Base-by-base conservation (phyloP, 2,888 invertebrate species). In the Arrhopalites spinosus region DNA sequence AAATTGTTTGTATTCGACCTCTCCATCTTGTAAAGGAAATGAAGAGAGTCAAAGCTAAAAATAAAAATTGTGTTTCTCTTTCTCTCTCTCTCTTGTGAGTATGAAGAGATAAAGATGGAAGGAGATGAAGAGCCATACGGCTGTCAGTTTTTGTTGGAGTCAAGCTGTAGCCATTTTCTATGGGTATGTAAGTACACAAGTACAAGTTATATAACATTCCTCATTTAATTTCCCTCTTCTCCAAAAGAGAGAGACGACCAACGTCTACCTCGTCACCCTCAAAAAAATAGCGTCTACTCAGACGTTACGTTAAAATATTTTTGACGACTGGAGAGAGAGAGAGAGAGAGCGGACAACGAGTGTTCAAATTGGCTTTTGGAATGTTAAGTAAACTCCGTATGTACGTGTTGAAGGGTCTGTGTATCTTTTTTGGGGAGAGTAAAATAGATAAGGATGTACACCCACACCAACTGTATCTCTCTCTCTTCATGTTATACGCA, bases 281-380 rank as follows among this genome's bases (percentile, higher is more conserved):
- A n/a, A n/a, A n/a, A n/a, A n/a, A n/a, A n/a, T n/a, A n/a, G n/a
- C n/a, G n/a, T n/a, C n/a, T n/a, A n/a, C n/a, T n/a, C n/a, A n/a
- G n/a, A n/a, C n/a, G n/a, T n/a, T n/a, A n/a, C n/a, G n/a, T n/a
- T n/a, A n/a, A n/a, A n/a, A n/a, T n/a, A n/a, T n/a, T n/a, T n/a
- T n/a, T n/a, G n/a, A n/a, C n/a, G n/a, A n/a, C n/a, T n/a, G n/a
- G n/a, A n/a, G n/a, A n/a, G n/a, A n/a, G n/a, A n/a, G n/a, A n/a
- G 63, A 63, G 29, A 29, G 27, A 13, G 63, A 36, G 63, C 29
- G 63, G 63, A 30, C 63, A 63, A 30, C 17, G 27, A 13, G 15
- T 29, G 63, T 25, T 63, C 29, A 63, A 63, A 63, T 63, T 63
- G 63, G 63, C n/a, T 29, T 63, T 63, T 63, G 63, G 63, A 27